phyloP scores from a whole-genome alignment of 2,113 vertebrate species.

The Lycocorax pyrrhopterus region DNA sequence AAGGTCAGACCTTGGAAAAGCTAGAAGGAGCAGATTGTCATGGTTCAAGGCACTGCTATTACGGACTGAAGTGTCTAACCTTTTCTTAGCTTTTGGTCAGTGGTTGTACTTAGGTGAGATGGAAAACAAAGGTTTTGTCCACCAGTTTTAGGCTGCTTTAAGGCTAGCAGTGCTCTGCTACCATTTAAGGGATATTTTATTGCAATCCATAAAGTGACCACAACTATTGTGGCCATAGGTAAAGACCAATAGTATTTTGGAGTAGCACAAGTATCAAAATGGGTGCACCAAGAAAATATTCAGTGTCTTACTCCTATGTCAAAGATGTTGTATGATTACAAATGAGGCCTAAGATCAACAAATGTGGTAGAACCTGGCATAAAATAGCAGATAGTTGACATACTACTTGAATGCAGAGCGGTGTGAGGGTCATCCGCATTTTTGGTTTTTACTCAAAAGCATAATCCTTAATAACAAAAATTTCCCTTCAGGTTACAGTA shows the following conservation, averaged over 20 bases:
- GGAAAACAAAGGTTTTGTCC: neutral
- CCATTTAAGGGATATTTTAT: neutral
- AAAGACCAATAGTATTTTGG: neutral
- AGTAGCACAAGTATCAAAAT: neutral
- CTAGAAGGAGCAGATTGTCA: neutral
- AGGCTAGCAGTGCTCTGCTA: neutral
- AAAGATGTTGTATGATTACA: neutral
- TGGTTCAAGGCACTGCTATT: neutral
- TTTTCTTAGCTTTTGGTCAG: neutral
- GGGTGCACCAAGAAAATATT: neutral
- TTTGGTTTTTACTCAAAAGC: neutral
- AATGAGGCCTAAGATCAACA: neutral
- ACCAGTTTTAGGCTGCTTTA: neutral
- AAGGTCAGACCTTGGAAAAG: neutral
- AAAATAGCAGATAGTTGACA: neutral
- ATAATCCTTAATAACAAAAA: neutral
- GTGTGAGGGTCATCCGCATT: neutral
- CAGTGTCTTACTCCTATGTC: neutral
- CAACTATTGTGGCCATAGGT: accelerated
- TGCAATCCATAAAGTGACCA: neutral
- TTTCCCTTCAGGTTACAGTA: neutral
- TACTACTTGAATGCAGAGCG: neutral
- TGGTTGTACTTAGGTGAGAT: neutral
- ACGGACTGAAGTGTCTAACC: neutral
- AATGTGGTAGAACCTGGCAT: neutral